Base-by-base conservation (phyloP, 2,113 vertebrate genomes). In the Sinosuthora webbiana region DNA sequence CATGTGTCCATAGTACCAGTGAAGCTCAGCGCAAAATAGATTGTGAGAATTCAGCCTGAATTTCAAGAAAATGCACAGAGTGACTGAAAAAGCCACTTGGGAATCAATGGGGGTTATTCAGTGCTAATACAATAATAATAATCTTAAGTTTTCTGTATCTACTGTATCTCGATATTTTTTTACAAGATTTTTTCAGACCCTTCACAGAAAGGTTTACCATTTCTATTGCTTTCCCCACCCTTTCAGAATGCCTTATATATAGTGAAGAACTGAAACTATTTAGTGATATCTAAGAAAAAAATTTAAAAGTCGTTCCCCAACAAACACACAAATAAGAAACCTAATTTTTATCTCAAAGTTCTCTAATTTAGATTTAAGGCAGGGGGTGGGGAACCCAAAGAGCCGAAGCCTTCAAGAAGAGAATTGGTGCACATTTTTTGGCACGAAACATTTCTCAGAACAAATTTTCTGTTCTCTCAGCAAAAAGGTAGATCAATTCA, bases 401-500 rank as follows among this genome's bases (percentile, higher is more conserved):
- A 87, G 9, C 11, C 21, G 1, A 85, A 76, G 15, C 62, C 49
- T 84, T 49, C 42, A 39, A 15, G 65, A 47, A 27, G 11, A 42
- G 62, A 70, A 45, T 9, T 81, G 62, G 18, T 83, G 39, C 33
- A 20, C 25, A 5, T 35, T 53, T 81, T 81, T 93, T 93, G 45
- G 74, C 67, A 83, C 77, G 91, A 60, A 73, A 23, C 27, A 14
- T 56, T 91, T 82, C 64, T 79, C 73, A 57, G 70, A 89, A 69
- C 10, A 49, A 33, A 45, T 91, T 85, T 94, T 94, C 49, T 87
- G 31, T 92, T 94, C 83, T 56, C 50, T 89, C 89, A 87, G 87
- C 81, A 74, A 37, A 94, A 84, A 50, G 80, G 83, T 78, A 76
- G 93, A 87, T 93, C 81, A 80, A 49, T 84, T 75, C 84, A 75